A percentile compares a stretch with the other conserved stretches of the same genome.
Evolutionary conservation across 2,797 vertebrate genomes (phyloP).

Genomic region (Melopsittacus undulatus): DNA sequence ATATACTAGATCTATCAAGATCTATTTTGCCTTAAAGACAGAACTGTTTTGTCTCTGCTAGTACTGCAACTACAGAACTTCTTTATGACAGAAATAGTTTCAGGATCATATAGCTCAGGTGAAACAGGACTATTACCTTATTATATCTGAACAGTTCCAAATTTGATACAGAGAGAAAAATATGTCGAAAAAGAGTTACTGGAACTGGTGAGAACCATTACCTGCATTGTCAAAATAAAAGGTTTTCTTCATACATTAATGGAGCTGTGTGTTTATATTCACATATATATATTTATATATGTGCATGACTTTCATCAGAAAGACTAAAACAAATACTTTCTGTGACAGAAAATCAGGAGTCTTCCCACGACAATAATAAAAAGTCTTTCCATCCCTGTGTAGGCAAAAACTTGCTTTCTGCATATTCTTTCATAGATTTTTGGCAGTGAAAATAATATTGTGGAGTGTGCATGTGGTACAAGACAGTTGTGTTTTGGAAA

Average conservation of each 20-base stretch:
- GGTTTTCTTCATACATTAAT: not conserved
- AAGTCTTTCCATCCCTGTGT: not conserved
- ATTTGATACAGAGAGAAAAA: not conserved
- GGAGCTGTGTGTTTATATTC: not conserved
- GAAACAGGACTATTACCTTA: not conserved
- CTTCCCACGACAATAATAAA: not conserved
- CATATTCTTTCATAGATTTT: not conserved
- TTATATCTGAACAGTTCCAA: not conserved
- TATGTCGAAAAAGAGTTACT: not conserved
- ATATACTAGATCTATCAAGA: not conserved
- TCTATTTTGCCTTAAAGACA: not conserved
- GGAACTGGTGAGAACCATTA: not conserved
- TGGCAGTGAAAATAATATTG: not conserved
- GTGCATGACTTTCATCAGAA: not conserved
- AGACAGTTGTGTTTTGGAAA: not conserved
- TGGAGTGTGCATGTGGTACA: not conserved
- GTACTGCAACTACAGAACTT: not conserved
- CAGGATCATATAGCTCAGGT: not conserved
- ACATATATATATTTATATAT: too few relatives aligned
- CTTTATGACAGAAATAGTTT: not conserved
- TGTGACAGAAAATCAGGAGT: not conserved
- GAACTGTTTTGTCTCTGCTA: not conserved
- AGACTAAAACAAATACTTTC: not conserved
- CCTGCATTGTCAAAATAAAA: not conserved
- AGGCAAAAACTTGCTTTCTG: not conserved